Percentiles rank a stretch among this genome's conserved stretches.
phyloP scores from a whole-genome alignment of 2,113 vertebrate species.

The Perca fluviatilis region DNA sequence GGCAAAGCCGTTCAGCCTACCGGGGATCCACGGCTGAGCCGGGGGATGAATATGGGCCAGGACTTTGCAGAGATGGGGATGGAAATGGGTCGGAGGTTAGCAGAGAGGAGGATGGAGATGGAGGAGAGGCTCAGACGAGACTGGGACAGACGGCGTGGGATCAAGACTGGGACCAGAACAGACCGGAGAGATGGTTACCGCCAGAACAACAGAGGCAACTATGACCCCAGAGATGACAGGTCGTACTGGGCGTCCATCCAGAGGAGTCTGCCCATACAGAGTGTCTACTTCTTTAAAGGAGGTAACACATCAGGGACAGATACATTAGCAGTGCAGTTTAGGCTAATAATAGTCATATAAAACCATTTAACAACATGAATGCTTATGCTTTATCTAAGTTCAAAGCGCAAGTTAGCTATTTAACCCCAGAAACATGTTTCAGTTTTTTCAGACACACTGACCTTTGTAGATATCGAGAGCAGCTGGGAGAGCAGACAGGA shows the following conservation, averaged over 20 bases:
- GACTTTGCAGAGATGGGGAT: constrained; percentile 73
- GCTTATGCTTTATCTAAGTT: not conserved
- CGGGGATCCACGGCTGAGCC: constrained; percentile 69
- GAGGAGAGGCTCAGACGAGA: constrained; percentile 67
- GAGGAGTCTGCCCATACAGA: constrained; percentile 88
- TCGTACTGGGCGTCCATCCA: constrained; percentile 19
- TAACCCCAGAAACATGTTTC: not conserved
- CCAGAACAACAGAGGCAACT: constrained; percentile 76
- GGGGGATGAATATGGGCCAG: constrained; percentile 71
- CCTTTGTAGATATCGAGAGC: not conserved
- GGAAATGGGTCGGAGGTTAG: constrained; percentile 76
- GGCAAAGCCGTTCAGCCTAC: constrained; percentile 70
- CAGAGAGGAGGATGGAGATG: constrained; percentile 77
- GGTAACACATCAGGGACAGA: constrained; percentile 78
- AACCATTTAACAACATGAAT: not conserved
- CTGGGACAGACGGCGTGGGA: constrained; percentile 62
- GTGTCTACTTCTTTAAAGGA: constrained; percentile 94
- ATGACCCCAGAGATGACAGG: constrained; percentile 71
- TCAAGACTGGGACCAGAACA: constrained; percentile 72
- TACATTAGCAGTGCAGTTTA: not conserved
- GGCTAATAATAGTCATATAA: not conserved
- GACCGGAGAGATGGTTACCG: constrained; percentile 57
- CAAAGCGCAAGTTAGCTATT: not conserved
- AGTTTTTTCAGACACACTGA: not conserved
- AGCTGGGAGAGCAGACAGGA: not conserved